These are phyloP conservation scores for Phoenoteleia sp. DNA, from an alignment of 2,888 invertebrate genomes.

Conservation along the genomic window DNA sequence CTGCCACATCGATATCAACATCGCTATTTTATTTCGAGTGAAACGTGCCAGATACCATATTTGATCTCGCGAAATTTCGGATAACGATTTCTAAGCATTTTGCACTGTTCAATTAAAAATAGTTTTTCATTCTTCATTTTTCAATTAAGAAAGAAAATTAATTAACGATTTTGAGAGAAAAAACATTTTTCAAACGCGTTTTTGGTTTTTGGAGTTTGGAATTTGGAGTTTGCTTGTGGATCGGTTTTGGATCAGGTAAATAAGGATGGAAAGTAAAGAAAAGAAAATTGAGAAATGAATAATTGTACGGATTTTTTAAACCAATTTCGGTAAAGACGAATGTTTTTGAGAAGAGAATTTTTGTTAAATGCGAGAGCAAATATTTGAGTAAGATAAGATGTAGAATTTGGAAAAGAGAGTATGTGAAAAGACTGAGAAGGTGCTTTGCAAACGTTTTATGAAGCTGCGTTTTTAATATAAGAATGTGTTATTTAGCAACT, in stretches of 20 bases:
- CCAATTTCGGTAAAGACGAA: background rate
- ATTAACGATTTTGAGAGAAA: no score
- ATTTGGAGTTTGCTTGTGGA: background rate
- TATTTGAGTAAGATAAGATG: slow-evolving; percentile 6
- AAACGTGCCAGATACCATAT: slow-evolving; percentile 33
- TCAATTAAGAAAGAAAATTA: background rate
- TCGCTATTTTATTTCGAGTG: slow-evolving; percentile 40
- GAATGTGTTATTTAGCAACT: no score
- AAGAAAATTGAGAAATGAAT: no score
- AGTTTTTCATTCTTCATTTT: background rate
- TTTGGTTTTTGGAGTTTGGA: background rate
- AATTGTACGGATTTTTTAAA: no score
- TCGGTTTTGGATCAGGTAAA: background rate
- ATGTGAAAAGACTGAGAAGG: no score
- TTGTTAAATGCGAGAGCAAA: background rate
- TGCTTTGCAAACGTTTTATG: no score
- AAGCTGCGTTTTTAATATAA: no score
- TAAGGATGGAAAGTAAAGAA: background rate
- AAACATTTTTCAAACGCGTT: no score
- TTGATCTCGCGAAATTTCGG: background rate
- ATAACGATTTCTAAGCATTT: background rate
- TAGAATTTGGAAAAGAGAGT: background rate
- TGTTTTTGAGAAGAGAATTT: background rate
- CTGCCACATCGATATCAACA: slow-evolving; percentile 76
- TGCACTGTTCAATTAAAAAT: no score